Evolutionary conservation across 2,888 invertebrate genomes (phyloP).

Genomic region (Parnassius smintheus): DNA sequence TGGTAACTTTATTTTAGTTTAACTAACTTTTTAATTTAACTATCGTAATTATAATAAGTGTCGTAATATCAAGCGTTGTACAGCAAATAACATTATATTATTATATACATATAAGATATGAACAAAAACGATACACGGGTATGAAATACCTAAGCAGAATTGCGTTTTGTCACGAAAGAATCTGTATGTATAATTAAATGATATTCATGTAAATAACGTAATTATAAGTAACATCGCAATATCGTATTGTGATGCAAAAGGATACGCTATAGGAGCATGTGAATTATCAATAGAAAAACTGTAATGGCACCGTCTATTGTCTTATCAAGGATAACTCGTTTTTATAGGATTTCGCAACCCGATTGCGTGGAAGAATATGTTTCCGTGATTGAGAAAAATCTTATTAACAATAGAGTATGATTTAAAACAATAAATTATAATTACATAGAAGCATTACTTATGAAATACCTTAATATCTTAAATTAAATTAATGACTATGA

Average conservation of each 20-base stretch:
- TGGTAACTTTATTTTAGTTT: too few species aligned
- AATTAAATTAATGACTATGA: too few species aligned
- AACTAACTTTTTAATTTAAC: too few species aligned
- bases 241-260: slow-evolving; percentile 49
- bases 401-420: slow-evolving; percentile 20
- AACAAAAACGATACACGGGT: slow-evolving; percentile 2
- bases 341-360: slow-evolving; percentile 58
- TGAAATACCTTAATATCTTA: too few species aligned
- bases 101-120: slow-evolving; percentile 7
- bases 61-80: too few species aligned
- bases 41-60: too few species aligned
- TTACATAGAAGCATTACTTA: too few species aligned
- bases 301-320: slow-evolving; percentile 65
- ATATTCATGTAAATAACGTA: slow-evolving; percentile 26
- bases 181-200: slow-evolving; percentile 19
- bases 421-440: not conserved
- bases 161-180: slow-evolving; percentile 22
- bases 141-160: slow-evolving; percentile 2
- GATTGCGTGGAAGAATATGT: slow-evolving; percentile 46
- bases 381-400: slow-evolving; percentile 59
- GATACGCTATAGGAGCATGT: slow-evolving; percentile 56
- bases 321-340: slow-evolving; percentile 69
- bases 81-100: not conserved
- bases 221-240: slow-evolving; percentile 35
- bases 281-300: slow-evolving; percentile 67